Percentiles rank a stretch among this genome's conserved stretches.
Conservation (phyloP, 2,113 vertebrate species). For the Oplegnathus fasciatus region DNA sequence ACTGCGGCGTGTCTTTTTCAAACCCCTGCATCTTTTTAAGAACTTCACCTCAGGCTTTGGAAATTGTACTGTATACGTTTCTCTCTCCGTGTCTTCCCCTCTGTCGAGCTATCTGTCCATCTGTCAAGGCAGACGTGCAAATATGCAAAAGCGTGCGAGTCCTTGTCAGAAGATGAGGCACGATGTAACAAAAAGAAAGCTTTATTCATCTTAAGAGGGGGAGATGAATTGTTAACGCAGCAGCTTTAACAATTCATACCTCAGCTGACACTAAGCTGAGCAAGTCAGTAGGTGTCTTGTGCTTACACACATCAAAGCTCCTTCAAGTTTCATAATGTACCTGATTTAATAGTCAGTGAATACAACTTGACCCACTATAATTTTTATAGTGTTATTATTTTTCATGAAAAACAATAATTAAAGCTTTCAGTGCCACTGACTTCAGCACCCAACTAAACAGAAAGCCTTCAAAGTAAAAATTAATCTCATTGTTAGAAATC, state of each 20-base stretch:
- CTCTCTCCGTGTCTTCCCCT: slow-evolving; percentile 19
- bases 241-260: slow-evolving; percentile 27
- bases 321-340: neutral
- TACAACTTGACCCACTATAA: neutral
- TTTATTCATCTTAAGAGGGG: slow-evolving; percentile 11
- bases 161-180: slow-evolving; percentile 25
- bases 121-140: slow-evolving; percentile 43
- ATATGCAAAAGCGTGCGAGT: slow-evolving; percentile 41
- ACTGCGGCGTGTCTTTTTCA: slow-evolving; percentile 23
- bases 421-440: neutral
- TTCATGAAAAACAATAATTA: slow-evolving; percentile 19
- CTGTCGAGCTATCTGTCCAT: slow-evolving; percentile 29
- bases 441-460: slow-evolving; percentile 10
- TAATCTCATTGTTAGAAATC: slow-evolving; percentile 13
- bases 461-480: slow-evolving; percentile 4
- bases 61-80: slow-evolving; percentile 15
- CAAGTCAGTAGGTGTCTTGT: slow-evolving; percentile 12
- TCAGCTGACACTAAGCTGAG: slow-evolving; percentile 24
- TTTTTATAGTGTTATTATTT: neutral
- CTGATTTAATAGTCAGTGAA: neutral
- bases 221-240: slow-evolving; percentile 10
- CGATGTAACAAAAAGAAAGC: slow-evolving; percentile 16
- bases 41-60: slow-evolving; percentile 24
- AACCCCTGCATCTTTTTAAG: slow-evolving; percentile 18
- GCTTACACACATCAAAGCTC: neutral